Evolutionary conservation across 2,888 invertebrate genomes (phyloP), one percentile per base, ranked within the genome.

Genomic region (Drosophila formosana): DNA sequence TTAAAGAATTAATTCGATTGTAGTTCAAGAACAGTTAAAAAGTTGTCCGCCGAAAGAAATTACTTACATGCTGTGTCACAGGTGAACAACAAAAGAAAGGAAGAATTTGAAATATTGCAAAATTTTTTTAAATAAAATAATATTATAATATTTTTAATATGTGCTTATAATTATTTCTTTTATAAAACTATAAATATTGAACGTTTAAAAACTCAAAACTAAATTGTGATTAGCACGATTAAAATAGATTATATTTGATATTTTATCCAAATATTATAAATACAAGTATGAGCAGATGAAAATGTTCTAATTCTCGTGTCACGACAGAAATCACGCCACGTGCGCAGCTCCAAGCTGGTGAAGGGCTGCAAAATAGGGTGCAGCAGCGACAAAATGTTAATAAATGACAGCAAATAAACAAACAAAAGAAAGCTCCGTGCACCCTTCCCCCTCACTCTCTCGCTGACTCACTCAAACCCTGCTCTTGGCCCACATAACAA

Each of bases 361-460:
- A 47, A 37, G 25, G 13, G 18, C 4, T 49, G 39, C 8, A 45
- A 18, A 25, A 46, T 23, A 6, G 26, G 30, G 30, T 56, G 45
- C 66, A 47, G 9, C 47, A 67, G 58, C 41, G 52, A 49, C 47
- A 66, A 66, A 56, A 52, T 56, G 37, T 39, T 57, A 39, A 50
- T 23, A 55, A 55, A 50, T 49, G 45, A 39, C 23, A 32, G 50
- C 41, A 66, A 50, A 41, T 39, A 58, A 72, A 41, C 39, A 51
- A 67, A 53, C 23, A 39, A 53, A 25, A 5, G 11, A 18, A 37
- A 39, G n/a, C 2, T 28, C 5, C 7, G 5, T 50, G 32, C n/a
- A 32, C 6, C 13, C 28, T 9, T 4, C 18, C 18, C 28, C 4
- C 25, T 41, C 5, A 6, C 18, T 18, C 25, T 3, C 4, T 9